Evolutionary conservation across 2,797 vertebrate genomes (phyloP).

Genomic region (Lutjanus campechanus): DNA sequence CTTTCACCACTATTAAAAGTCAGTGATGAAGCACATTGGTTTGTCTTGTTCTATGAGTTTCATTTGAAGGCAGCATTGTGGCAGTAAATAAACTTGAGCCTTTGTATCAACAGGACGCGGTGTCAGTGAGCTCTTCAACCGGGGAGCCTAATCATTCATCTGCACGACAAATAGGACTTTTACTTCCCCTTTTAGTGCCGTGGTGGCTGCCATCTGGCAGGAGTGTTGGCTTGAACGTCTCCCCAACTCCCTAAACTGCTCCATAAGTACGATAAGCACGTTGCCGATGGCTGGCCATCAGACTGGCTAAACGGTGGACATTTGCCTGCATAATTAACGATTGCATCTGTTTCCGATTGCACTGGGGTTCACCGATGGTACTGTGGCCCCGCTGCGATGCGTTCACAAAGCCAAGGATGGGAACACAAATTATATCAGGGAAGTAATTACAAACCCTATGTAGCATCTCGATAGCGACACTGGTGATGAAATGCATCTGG

Average conservation of each 20-base stretch:
- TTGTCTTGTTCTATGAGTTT: constrained; percentile 42
- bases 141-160: constrained; percentile 68
- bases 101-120: constrained; percentile 49
- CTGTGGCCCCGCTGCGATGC: constrained; percentile 49
- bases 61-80: constrained; percentile 47
- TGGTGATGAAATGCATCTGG: constrained; percentile 50
- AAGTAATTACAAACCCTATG: constrained; percentile 65
- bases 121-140: constrained; percentile 62
- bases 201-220: constrained; percentile 76
- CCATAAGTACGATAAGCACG: constrained; percentile 75
- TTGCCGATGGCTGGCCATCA: constrained; percentile 71
- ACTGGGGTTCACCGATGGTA: constrained; percentile 54
- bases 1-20: constrained; percentile 23
- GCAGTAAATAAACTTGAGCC: constrained; percentile 54
- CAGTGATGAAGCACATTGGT: constrained; percentile 5
- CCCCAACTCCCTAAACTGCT: constrained; percentile 72
- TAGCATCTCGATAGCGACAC: constrained; percentile 43
- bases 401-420: constrained; percentile 59
- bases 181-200: constrained; percentile 70
- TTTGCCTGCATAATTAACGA: constrained; percentile 83
- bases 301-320: constrained; percentile 76
- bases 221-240: constrained; percentile 59
- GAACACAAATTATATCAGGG: constrained; percentile 64
- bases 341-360: constrained; percentile 80
- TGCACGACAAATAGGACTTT: constrained; percentile 74